These are phyloP conservation scores for Molossus alvarezi DNA, from an alignment of 2,797 vertebrate genomes.

Conservation along the genomic window DNA sequence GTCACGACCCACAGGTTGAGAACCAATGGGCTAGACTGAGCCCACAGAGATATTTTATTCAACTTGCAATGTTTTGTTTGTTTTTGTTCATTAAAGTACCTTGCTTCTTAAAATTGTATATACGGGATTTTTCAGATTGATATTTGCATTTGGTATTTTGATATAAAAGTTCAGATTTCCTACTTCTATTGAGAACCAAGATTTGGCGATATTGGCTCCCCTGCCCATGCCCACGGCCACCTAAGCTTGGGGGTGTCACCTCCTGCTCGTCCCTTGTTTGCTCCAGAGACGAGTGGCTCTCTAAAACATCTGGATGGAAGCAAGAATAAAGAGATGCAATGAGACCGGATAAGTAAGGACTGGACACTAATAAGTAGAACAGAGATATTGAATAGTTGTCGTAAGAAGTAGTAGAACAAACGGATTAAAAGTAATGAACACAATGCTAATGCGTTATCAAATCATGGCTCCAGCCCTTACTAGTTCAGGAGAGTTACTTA, in stretches of 20 bases:
- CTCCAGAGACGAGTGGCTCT: not conserved
- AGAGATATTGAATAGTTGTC: not conserved
- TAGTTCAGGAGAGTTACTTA: not conserved
- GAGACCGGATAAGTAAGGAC: not conserved
- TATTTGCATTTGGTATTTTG: conserved; percentile 47
- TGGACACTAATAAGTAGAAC: conserved; percentile 14
- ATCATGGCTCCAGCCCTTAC: not conserved
- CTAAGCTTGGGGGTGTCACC: not conserved
- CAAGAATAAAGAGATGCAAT: not conserved
- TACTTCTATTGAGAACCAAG: not conserved
- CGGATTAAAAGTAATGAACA: not conserved
- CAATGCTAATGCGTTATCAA: not conserved
- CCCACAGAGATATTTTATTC: not conserved
- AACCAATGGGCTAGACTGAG: not conserved
- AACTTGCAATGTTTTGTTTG: not conserved
- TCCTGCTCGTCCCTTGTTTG: not conserved
- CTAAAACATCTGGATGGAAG: not conserved
- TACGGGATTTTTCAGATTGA: not conserved
- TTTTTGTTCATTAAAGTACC: not conserved
- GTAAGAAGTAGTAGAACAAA: not conserved
- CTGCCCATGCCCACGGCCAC: not conserved
- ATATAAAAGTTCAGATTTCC: conserved; percentile 2
- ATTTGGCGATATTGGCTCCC: not conserved
- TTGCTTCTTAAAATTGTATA: conserved; percentile 60
- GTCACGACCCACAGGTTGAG: too few relatives aligned